phyloP scores from a whole-genome alignment of 2,888 invertebrate genomes.

The Oithona nana region DNA sequence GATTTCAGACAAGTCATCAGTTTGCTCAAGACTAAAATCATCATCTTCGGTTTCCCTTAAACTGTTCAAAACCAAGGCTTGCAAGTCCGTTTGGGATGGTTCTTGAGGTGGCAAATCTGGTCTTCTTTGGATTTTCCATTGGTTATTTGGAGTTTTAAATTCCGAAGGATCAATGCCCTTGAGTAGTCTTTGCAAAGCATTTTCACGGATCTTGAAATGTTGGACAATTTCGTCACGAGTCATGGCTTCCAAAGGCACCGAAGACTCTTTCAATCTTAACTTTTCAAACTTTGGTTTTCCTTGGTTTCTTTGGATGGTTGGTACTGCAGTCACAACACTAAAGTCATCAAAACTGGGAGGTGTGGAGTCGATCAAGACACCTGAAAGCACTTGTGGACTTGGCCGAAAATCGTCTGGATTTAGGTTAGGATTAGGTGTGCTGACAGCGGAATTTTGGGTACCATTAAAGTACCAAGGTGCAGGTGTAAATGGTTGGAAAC shows the following conservation, averaged over 20 bases:
- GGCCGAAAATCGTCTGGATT: not conserved
- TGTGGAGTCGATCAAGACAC: not conserved
- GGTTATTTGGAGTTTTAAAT: not conserved
- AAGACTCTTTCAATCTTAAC: not conserved
- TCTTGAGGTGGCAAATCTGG: not conserved
- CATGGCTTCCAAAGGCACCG: not conserved
- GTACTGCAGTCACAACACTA: not conserved
- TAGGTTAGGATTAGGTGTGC: not conserved
- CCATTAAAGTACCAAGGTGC: not conserved
- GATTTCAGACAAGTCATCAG: not conserved
- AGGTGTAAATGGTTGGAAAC: not conserved
- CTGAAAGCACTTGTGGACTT: not conserved
- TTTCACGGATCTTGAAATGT: not conserved
- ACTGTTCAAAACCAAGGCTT: not conserved
- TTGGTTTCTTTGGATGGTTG: not conserved
- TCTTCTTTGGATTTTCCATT: not conserved
- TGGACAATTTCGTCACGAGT: not conserved
- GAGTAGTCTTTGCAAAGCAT: not conserved
- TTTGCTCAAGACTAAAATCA: too few relatives aligned
- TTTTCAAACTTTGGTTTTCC: too few relatives aligned
- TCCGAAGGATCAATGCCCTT: not conserved
- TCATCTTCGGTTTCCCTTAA: not conserved
- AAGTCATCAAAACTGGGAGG: not conserved
- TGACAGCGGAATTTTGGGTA: not conserved
- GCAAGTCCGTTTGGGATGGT: not conserved